Evolutionary conservation across 2,113 vertebrate genomes (phyloP).

Genomic region (Semicossyphus pulcher): DNA sequence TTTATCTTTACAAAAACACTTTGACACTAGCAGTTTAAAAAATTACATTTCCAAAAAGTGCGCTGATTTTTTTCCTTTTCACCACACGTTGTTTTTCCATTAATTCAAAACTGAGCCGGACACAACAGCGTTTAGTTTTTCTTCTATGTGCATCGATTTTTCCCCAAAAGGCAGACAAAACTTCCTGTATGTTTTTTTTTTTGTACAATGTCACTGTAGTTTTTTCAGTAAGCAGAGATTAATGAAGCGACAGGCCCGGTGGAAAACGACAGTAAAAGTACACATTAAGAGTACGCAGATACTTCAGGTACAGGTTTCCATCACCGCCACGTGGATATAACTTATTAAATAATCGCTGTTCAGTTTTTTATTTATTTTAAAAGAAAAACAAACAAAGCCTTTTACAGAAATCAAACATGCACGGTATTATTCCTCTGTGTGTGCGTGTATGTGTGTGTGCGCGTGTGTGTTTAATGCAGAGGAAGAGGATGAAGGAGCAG

Average conservation of each 20-base stretch:
- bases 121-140: conserved; percentile 67
- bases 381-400: conserved; percentile 88
- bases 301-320: conserved; percentile 88
- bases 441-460: conserved; percentile 2
- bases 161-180: conserved; percentile 88
- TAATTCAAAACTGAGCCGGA: conserved; percentile 82
- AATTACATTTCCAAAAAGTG: conserved; percentile 84
- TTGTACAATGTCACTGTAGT: background rate
- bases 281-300: too few relatives aligned
- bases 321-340: conserved; percentile 85
- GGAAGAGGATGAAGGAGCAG: conserved; percentile 10
- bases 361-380: conserved; percentile 76
- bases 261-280: conserved; percentile 17
- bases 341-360: conserved; percentile 92
- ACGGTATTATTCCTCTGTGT: conserved; percentile 84
- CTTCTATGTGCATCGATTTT: conserved; percentile 36
- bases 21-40: conserved; percentile 72
- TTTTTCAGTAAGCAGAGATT: conserved; percentile 14
- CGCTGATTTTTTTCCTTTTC: conserved; percentile 46
- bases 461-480: conserved; percentile 3
- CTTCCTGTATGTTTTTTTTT: conserved; percentile 87
- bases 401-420: conserved; percentile 93
- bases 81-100: conserved; percentile 76
- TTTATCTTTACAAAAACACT: conserved; percentile 73
- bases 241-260: too few relatives aligned